phyloP scores from a whole-genome alignment of 2,113 vertebrate genomes.

The Pluvianellus socialis region DNA sequence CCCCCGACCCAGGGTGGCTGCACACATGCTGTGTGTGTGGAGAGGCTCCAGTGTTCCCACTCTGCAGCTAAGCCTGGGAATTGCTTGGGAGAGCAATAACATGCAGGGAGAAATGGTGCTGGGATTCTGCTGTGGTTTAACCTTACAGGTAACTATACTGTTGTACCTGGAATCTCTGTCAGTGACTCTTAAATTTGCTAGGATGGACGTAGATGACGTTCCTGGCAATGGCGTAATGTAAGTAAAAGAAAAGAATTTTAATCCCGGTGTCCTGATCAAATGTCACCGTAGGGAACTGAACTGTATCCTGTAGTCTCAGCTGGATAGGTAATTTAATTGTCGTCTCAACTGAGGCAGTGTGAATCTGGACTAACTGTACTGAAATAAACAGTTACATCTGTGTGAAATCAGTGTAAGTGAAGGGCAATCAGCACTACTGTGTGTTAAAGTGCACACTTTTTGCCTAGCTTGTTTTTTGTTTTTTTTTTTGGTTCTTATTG shows the following conservation, averaged over 20 bases:
- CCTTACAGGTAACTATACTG: background rate
- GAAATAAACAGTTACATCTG: background rate
- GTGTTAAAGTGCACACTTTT: background rate
- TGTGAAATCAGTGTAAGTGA: background rate
- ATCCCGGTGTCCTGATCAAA: background rate
- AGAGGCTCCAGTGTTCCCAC: background rate
- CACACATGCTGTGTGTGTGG: accelerated
- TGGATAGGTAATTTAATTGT: background rate
- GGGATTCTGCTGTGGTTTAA: background rate
- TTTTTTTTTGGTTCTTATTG: background rate
- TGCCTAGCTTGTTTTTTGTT: too few species aligned
- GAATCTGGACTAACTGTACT: background rate
- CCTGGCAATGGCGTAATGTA: background rate
- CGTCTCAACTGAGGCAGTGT: background rate
- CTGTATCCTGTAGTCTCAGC: background rate
- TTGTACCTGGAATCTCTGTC: too few species aligned
- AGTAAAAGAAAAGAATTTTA: background rate
- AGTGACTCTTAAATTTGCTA: background rate
- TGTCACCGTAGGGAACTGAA: background rate
- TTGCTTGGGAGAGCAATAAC: background rate
- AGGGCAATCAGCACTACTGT: background rate
- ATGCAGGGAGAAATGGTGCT: background rate
- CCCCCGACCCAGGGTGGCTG: background rate
- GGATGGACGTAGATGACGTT: accelerated
- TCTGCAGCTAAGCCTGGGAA: background rate